A percentile compares a stretch with the other conserved stretches of the same genome.
Evolutionary conservation across 2,888 invertebrate genomes (phyloP).

Genomic region (Ypsolopha sequella): DNA sequence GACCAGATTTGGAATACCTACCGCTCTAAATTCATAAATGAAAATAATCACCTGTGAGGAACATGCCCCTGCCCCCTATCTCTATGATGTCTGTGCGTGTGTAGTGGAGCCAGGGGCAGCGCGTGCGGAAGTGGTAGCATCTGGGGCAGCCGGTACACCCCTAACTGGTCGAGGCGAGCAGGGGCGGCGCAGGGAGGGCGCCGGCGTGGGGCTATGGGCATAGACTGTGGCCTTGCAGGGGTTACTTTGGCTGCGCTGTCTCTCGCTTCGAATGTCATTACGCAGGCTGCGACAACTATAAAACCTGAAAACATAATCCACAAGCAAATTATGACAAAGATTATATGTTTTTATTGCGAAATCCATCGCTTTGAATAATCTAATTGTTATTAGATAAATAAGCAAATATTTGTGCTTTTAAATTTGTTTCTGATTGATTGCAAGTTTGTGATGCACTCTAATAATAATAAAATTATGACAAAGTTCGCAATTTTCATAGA

Average conservation of each 20-base stretch:
- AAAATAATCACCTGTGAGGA: slow-evolving; percentile 36
- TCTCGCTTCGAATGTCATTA: slow-evolving; percentile 98
- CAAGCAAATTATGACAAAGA: too few relatives aligned
- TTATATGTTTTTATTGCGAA: too few relatives aligned
- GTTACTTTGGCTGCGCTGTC: slow-evolving; percentile 95
- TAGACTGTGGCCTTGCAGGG: slow-evolving; percentile 74
- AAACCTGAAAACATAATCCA: slow-evolving; percentile 72
- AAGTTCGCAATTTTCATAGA: too few relatives aligned
- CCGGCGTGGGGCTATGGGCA: slow-evolving; percentile 63
- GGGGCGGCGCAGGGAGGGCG: slow-evolving; percentile 56
- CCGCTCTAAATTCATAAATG: too few relatives aligned
- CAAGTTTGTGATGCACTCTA: too few relatives aligned
- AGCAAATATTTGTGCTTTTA: too few relatives aligned
- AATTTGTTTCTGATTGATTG: too few relatives aligned
- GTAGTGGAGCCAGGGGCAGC: slow-evolving; percentile 55
- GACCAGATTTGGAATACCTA: too few relatives aligned
- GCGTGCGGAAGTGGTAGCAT: slow-evolving; percentile 54
- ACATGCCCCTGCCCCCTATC: slow-evolving; percentile 21
- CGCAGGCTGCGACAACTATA: slow-evolving; percentile 96
- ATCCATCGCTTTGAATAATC: too few relatives aligned
- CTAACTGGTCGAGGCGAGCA: slow-evolving; percentile 75
- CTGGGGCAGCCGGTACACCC: slow-evolving; percentile 74
- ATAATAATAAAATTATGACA: too few relatives aligned
- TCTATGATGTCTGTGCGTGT: slow-evolving; percentile 35
- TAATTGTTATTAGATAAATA: too few relatives aligned